Evolutionary conservation across 1,140 invertebrate species (phyloP).

Genomic region (Cotesia glomerata): DNA sequence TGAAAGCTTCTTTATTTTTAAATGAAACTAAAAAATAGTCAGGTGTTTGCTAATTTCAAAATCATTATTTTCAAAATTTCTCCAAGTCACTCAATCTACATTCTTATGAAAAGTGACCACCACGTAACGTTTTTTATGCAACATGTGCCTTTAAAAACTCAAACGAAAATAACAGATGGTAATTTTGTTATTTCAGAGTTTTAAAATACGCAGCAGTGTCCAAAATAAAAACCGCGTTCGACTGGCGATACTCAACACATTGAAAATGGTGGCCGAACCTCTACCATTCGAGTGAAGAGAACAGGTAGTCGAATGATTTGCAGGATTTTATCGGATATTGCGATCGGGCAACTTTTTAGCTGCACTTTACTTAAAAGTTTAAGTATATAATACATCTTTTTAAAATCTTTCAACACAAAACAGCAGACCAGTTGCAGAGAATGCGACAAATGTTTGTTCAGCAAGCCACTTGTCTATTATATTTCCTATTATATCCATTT

Average conservation of each 20-base stretch:
- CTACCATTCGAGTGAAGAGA: background rate
- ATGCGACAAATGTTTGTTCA: constrained; percentile 13
- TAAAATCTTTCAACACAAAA: too few relatives aligned
- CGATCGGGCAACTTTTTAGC: constrained; percentile 40
- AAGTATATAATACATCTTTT: background rate
- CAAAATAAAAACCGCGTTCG: background rate
- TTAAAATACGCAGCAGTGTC: too few relatives aligned
- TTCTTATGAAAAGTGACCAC: too few relatives aligned
- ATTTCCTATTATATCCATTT: too few relatives aligned
- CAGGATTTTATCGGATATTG: constrained; percentile 56
- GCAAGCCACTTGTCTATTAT: constrained; percentile 24
- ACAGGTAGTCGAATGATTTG: constrained; percentile 62
- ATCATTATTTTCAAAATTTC: too few relatives aligned
- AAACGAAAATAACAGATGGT: background rate
- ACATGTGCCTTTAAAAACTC: background rate
- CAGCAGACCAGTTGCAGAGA: background rate
- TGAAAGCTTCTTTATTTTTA: too few relatives aligned
- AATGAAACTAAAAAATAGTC: too few relatives aligned
- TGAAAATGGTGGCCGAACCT: background rate
- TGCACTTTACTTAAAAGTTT: too few relatives aligned
- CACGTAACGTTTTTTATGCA: background rate
- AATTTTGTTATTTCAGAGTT: background rate
- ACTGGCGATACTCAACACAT: background rate
- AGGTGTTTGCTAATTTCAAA: too few relatives aligned
- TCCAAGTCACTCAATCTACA: too few relatives aligned